Evolutionary conservation across 2,797 vertebrate genomes (phyloP).

Genomic region (Gobio occitaniae): DNA sequence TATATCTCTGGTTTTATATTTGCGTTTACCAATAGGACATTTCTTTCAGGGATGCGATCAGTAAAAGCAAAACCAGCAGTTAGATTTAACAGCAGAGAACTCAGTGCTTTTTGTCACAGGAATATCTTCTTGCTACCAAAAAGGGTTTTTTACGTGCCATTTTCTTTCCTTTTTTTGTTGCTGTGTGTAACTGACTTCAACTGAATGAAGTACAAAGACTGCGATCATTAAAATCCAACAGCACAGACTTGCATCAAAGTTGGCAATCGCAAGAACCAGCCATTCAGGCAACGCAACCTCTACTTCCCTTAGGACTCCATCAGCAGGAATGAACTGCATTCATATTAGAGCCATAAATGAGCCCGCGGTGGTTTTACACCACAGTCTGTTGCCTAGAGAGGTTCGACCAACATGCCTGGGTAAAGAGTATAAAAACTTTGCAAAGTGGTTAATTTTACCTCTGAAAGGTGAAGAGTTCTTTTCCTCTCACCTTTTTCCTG

Average conservation of each 20-base stretch:
- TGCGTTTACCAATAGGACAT: constrained; percentile 49
- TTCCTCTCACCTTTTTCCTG: constrained; percentile 48
- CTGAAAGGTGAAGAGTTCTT: constrained; percentile 23
- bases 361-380: background rate
- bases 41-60: constrained; percentile 77
- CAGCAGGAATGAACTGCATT: constrained; percentile 8
- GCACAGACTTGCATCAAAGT: background rate
- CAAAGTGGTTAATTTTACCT: constrained; percentile 32
- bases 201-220: constrained; percentile 28
- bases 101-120: constrained; percentile 63
- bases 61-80: constrained; percentile 77
- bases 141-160: constrained; percentile 66
- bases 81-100: constrained; percentile 66
- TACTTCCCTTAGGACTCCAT: background rate
- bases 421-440: constrained; percentile 23
- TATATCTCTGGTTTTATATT: constrained; percentile 70
- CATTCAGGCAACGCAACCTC: background rate
- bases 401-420: constrained; percentile 18
- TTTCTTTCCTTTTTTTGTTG: constrained; percentile 30
- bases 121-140: constrained; percentile 77
- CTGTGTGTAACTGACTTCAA: constrained; percentile 29
- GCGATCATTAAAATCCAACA: constrained; percentile 22
- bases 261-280: background rate
- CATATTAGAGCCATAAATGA: constrained; percentile 32
- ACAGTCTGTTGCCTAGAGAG: constrained; percentile 27